phyloP scores from a whole-genome alignment of 2,113 vertebrate species.

The Corythornis madagascariensis region DNA sequence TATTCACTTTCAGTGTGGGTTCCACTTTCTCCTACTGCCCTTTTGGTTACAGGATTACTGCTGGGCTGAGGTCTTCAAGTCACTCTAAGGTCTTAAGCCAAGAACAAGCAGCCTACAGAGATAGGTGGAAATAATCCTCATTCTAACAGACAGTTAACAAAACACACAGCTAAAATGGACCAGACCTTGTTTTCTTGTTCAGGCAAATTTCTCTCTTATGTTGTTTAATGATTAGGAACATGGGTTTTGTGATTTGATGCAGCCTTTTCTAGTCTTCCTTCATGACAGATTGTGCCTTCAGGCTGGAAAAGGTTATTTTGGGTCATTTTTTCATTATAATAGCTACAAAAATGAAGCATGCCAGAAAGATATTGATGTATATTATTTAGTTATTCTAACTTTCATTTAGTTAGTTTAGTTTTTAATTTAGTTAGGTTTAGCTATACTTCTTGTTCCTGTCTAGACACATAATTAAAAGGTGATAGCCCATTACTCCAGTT shows the following conservation, averaged over 20 bases:
- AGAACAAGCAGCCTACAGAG: neutral
- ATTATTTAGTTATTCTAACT: neutral
- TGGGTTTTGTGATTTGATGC: neutral
- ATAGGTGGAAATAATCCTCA: neutral
- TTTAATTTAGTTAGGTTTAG: neutral
- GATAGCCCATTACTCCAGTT: neutral
- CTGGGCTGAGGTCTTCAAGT: neutral
- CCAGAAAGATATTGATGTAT: neutral
- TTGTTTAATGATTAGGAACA: neutral
- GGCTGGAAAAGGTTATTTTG: neutral
- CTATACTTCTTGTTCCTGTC: neutral
- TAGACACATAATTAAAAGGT: neutral
- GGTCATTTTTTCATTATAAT: neutral
- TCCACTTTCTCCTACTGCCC: neutral
- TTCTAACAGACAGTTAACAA: neutral
- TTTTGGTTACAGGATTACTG: neutral
- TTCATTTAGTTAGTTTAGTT: neutral
- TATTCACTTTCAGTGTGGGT: neutral
- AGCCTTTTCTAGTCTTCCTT: neutral
- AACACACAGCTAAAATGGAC: neutral
- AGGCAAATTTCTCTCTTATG: neutral
- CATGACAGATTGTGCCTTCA: neutral
- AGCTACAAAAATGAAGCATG: neutral
- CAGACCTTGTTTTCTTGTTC: neutral
- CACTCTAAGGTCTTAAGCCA: accelerated